Evolutionary conservation across 2,113 vertebrate genomes (phyloP), one percentile per base, ranked within the genome.

Genomic region (Elanus axillaris): DNA sequence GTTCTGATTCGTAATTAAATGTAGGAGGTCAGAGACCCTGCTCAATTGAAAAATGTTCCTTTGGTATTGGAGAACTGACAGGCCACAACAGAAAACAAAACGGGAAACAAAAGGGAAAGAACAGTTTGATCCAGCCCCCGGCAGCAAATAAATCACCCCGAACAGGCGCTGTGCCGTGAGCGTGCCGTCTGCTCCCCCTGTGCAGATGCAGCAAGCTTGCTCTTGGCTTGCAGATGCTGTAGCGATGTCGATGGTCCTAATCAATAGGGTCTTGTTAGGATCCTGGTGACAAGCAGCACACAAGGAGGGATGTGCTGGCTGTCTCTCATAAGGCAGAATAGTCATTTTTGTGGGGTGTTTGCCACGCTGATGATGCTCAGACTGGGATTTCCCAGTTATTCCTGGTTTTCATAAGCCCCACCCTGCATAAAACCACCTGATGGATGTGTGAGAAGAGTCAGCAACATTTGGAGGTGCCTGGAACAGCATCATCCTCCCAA

Each of bases 181-280:
- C 6, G 6, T 2, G 4, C n/a, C 5, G 53, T 11, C 53, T 60
- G 83, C 78, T 52, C 36, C 36, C 43, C 40, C 74, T 1, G 25
- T 0, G 20, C 11, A 0, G 11, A 5, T 3, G 71, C 86, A n/a
- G 50, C 1, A 12, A 36, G 43, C 32, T 53, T 3, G 45, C 87
- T 6, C n/a, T 66, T 0, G 4, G 40, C 18, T 3, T 17, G 45
- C 38, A 40, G 62, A 8, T 20, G 55, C 78, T 31, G 52, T 9
- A 20, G 40, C 1, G 3, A 34, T 5, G n/a, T 31, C 16, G 2
- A 12, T 9, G 58, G 63, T 11, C 58, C 36, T 10, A 12, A 60
- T 66, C 88, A 60, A 52, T 12, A 72, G 66, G 15, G 43, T 32
- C 76, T 64, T 7, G 36, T 6, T 76, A 74, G 87, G 74, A n/a